These are phyloP conservation scores for Poeciliopsis presidionis DNA, from an alignment of 2,797 vertebrate species.

Conservation along the genomic window DNA sequence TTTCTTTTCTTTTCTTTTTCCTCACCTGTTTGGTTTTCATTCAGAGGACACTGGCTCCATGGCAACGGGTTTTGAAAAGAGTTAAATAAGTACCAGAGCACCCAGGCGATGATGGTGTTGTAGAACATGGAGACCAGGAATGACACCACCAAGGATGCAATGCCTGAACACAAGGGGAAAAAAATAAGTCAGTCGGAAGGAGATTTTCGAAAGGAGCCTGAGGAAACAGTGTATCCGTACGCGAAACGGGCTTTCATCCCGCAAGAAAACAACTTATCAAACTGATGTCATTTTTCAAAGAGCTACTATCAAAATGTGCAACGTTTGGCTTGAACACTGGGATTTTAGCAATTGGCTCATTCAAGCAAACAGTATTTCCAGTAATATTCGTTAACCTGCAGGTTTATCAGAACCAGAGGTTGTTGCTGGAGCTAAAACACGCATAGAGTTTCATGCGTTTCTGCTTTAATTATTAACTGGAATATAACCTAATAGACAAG, in stretches of 20 bases:
- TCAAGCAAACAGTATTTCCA: neutral
- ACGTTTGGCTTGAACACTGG: neutral
- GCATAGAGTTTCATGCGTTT: too few species aligned
- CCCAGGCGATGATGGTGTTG: conserved; percentile 89
- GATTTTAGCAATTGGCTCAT: neutral
- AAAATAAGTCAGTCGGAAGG: neutral
- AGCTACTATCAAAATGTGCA: neutral
- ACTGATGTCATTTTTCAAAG: neutral
- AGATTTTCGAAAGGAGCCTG: neutral
- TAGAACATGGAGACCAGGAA: conserved; percentile 86
- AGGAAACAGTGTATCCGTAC: neutral
- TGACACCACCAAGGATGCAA: conserved; percentile 80
- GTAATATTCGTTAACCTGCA: neutral
- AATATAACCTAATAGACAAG: neutral
- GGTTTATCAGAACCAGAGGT: neutral
- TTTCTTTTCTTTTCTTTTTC: neutral
- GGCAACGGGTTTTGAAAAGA: conserved; percentile 91
- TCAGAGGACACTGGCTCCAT: conserved; percentile 86
- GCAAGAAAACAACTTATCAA: neutral
- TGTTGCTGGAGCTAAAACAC: neutral
- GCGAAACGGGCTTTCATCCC: neutral
- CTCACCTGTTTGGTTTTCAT: conserved; percentile 83
- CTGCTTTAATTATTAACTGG: neutral
- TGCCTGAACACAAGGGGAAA: conserved; percentile 70
- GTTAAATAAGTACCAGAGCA: conserved; percentile 91